Conservation (phyloP, 2,113 vertebrate species). For the Fregata magnificens region DNA sequence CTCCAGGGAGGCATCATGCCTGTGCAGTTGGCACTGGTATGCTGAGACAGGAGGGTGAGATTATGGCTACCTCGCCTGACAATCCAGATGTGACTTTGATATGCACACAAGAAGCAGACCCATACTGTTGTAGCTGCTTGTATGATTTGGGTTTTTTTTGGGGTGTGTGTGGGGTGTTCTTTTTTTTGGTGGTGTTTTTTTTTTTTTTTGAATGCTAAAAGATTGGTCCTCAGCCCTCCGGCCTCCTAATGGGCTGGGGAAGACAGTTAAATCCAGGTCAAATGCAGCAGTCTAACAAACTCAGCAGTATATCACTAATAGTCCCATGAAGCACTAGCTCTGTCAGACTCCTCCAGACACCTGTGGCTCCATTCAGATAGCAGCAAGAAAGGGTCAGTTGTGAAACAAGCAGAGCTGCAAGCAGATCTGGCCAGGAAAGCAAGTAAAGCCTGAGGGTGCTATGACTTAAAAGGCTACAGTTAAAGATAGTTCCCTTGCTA, state of each 20-base stretch:
- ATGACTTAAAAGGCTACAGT: neutral
- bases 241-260: neutral
- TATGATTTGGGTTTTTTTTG: neutral
- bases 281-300: neutral
- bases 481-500: neutral
- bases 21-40: neutral
- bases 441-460: neutral
- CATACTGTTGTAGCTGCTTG: neutral
- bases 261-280: neutral
- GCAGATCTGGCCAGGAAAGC: neutral
- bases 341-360: neutral
- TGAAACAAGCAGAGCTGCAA: neutral
- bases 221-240: neutral
- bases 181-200: no score
- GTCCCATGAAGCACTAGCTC: neutral
- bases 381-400: neutral
- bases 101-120: neutral
- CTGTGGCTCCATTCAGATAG: neutral
- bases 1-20: neutral
- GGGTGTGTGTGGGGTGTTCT: no score
- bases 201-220: neutral
- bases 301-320: neutral
- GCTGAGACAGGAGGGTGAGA: neutral
- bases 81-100: neutral
- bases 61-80: neutral